Evolutionary conservation across 2,888 invertebrate species (phyloP).

Genomic region (Cataglyphis altisquamis): DNA sequence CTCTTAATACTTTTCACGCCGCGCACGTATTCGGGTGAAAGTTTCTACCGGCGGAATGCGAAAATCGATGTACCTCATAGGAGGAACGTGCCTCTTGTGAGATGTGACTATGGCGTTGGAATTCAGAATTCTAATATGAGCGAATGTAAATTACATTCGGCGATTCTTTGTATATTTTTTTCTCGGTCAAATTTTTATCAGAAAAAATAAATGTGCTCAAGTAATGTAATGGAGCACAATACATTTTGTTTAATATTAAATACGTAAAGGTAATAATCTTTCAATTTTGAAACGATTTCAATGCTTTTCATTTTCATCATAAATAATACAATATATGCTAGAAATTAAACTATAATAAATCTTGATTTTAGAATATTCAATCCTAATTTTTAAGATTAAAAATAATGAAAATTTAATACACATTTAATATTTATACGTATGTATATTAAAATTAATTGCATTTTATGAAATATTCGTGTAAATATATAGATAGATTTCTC

Average conservation of each 20-base stretch:
- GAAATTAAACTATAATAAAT: not conserved
- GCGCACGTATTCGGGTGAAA: slow-evolving; percentile 54
- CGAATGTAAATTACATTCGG: not conserved
- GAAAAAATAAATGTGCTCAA: not conserved
- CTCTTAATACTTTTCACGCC: slow-evolving; percentile 34
- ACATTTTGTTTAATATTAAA: not conserved
- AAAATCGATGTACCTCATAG: slow-evolving; percentile 45
- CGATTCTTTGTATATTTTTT: not conserved
- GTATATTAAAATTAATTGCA: not conserved
- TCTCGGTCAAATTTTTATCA: not conserved
- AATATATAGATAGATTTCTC: not conserved
- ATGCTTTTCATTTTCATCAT: not conserved
- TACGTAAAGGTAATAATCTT: not conserved
- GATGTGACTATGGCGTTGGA: not conserved
- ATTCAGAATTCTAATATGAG: not conserved
- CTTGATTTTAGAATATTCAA: not conserved
- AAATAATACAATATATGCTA: not conserved
- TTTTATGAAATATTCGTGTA: not conserved
- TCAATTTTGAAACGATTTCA: not conserved
- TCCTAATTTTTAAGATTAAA: not conserved
- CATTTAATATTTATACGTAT: not conserved
- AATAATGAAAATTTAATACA: not conserved
- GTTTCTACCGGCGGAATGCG: slow-evolving; percentile 19
- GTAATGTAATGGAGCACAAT: not conserved
- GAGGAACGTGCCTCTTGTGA: slow-evolving; percentile 9